These are phyloP conservation scores for Nephila pilipes DNA, from an alignment of 1,140 invertebrate genomes.

Conservation along the genomic window DNA sequence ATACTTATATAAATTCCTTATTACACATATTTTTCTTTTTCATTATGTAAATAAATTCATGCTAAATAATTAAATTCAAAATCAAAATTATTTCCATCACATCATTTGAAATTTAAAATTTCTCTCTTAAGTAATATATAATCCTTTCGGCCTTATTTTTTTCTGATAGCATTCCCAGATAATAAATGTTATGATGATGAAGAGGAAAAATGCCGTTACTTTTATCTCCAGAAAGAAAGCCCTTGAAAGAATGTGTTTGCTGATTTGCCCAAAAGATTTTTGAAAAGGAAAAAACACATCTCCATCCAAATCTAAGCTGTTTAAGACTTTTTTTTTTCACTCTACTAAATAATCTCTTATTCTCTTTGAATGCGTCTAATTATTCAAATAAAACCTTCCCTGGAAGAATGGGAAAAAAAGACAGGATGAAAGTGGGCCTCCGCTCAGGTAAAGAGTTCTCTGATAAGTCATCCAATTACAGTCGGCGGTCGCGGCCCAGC, in stretches of 20 bases:
- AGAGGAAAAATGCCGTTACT: neutral
- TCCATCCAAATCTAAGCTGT: slow-evolving; percentile 8
- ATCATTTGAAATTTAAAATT: too few relatives aligned
- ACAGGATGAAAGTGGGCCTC: neutral
- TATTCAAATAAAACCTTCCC: slow-evolving; percentile 56
- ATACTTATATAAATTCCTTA: too few relatives aligned
- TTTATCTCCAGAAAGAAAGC: neutral
- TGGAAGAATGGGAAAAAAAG: neutral
- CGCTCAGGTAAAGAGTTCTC: slow-evolving; percentile 28
- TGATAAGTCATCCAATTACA: slow-evolving; percentile 76
- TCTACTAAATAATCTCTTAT: slow-evolving; percentile 39
- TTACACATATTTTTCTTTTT: too few relatives aligned
- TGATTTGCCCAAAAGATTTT: neutral
- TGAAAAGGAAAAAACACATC: neutral
- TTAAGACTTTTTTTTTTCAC: slow-evolving; percentile 40
- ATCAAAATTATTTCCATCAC: too few relatives aligned
- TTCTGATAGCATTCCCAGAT: too few relatives aligned
- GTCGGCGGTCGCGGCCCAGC: slow-evolving; percentile 39
- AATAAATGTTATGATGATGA: too few relatives aligned
- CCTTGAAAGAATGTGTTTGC: neutral
- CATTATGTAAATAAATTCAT: too few relatives aligned
- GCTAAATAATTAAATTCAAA: too few relatives aligned
- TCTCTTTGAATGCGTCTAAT: slow-evolving; percentile 43
- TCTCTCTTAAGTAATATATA: too few relatives aligned
- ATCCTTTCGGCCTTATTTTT: too few relatives aligned